Conservation (phyloP, 2,888 invertebrate species). For the Apoda limacodes region DNA sequence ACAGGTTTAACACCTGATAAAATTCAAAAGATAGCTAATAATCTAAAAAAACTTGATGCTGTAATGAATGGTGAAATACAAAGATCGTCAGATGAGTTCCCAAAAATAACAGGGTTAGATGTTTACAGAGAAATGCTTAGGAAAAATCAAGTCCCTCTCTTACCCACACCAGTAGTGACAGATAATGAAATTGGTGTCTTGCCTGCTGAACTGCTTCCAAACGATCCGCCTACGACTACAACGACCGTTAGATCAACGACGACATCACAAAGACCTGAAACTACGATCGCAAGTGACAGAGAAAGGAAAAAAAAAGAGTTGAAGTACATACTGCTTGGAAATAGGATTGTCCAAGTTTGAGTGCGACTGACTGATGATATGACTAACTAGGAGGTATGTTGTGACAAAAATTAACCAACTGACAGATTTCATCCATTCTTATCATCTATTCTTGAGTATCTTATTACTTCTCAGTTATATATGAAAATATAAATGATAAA, state of each 20-base stretch:
- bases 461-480: no score
- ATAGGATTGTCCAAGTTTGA: slow-evolving; percentile 63
- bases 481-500: no score
- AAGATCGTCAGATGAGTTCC: slow-evolving; percentile 45
- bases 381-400: slow-evolving; percentile 28
- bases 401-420: no score
- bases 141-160: slow-evolving; percentile 35
- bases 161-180: slow-evolving; percentile 48
- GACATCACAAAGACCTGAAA: slow-evolving; percentile 28
- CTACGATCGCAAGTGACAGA: slow-evolving; percentile 31
- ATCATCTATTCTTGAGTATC: no score
- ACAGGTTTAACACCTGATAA: slow-evolving; percentile 46
- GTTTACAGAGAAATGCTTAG: slow-evolving; percentile 37
- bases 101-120: slow-evolving; percentile 35
- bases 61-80: slow-evolving; percentile 37
- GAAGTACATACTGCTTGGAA: slow-evolving; percentile 58
- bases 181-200: slow-evolving; percentile 58
- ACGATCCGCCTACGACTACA: slow-evolving; percentile 18
- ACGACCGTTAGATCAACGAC: slow-evolving; percentile 24
- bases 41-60: slow-evolving; percentile 43
- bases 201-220: slow-evolving; percentile 47
- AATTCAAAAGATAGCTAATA: slow-evolving; percentile 50
- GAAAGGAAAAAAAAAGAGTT: slow-evolving; percentile 46
- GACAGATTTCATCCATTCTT: no score
- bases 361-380: slow-evolving; percentile 41